These are phyloP conservation scores for Eudorcas thomsonii DNA, from an alignment of 2,113 vertebrate genomes.

Conservation along the genomic window DNA sequence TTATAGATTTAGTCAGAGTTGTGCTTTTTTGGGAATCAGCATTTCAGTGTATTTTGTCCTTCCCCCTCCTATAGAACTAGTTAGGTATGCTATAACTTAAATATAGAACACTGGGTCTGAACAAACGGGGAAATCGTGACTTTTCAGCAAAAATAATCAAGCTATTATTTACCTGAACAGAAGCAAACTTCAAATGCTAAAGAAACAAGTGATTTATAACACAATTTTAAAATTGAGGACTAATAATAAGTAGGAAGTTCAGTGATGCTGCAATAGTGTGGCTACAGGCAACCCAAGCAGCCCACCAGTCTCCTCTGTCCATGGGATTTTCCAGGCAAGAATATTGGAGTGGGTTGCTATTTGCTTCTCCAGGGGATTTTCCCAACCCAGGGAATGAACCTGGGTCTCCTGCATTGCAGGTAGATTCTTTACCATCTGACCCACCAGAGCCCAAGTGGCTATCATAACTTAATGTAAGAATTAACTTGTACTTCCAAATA, in stretches of 20 bases:
- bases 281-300: not conserved
- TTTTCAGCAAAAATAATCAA: slow-evolving; percentile 41
- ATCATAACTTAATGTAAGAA: not conserved
- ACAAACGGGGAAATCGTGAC: not conserved
- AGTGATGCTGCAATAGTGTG: not conserved
- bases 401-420: not conserved
- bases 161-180: slow-evolving; percentile 1
- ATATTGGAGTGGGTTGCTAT: not conserved
- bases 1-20: not conserved
- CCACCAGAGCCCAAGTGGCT: not conserved
- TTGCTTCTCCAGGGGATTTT: not conserved
- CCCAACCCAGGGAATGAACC: not conserved
- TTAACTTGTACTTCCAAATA: not conserved
- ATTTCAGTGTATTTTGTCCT: not conserved
- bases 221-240: not conserved
- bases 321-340: not conserved
- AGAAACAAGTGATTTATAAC: slow-evolving; percentile 19
- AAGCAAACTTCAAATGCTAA: slow-evolving; percentile 26
- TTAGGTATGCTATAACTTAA: not conserved
- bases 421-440: not conserved
- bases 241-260: slow-evolving; percentile 5
- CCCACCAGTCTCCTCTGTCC: not conserved
- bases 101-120: slow-evolving; percentile 29
- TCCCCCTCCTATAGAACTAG: not conserved
- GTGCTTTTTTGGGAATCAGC: not conserved